Percentiles rank a stretch among this genome's conserved stretches.
Evolutionary conservation across 2,113 vertebrate species (phyloP).

Genomic region (Albula glossodonta): DNA sequence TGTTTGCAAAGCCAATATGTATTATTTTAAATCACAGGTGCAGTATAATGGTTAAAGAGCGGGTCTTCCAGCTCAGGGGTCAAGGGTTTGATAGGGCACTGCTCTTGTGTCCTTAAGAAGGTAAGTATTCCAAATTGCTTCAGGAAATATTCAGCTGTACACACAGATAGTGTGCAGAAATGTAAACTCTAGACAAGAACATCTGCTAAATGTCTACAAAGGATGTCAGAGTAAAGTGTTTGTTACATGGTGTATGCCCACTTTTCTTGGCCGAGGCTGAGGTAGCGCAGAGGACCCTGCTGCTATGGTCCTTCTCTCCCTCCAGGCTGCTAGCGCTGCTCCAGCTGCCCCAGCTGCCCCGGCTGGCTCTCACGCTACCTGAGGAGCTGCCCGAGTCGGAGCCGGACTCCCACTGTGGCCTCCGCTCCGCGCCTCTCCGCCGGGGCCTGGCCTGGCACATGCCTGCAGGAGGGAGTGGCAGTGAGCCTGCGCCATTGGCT

Average conservation of each 20-base stretch:
- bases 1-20: no score
- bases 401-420: constrained; percentile 84
- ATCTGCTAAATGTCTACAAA: no score
- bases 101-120: no score
- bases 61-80: no score
- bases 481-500: neutral
- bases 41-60: no score
- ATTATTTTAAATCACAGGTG: no score
- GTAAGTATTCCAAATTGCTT: no score
- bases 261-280: constrained; percentile 69
- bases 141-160: no score
- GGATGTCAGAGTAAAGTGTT: no score
- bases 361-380: constrained; percentile 89
- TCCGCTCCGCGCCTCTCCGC: constrained; percentile 77
- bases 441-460: constrained; percentile 58
- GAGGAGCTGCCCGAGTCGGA: constrained; percentile 93
- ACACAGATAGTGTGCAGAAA: no score
- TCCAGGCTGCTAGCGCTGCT: constrained; percentile 81
- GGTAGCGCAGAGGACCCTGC: constrained; percentile 66
- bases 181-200: no score
- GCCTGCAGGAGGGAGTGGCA: constrained; percentile 41
- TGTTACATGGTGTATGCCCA: constrained; percentile 49
- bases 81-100: no score
- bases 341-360: constrained; percentile 97
- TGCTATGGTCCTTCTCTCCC: constrained; percentile 80